Base-by-base conservation (phyloP, 1,140 invertebrate genomes). In the Temnothorax curvispinosus region DNA sequence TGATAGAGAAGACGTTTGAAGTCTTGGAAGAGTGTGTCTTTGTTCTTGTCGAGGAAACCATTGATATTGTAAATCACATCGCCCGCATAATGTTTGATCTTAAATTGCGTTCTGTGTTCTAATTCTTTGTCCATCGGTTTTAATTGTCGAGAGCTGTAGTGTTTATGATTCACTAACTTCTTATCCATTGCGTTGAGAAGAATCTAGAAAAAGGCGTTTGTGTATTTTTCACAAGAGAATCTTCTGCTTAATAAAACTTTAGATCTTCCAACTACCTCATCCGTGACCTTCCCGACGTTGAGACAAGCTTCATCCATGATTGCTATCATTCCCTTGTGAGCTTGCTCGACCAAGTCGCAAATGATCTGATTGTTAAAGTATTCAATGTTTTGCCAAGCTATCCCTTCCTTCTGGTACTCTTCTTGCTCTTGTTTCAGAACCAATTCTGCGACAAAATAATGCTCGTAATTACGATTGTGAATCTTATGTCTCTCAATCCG, bases 371-470 rank as follows among this genome's bases (percentile, higher is more conserved):
- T 99, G 96, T 97, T 99, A 94, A 99, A 99, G 95, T 99, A 99
- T 62, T 99, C 97, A 86, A 99, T 97, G 88, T 97, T 97, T 86
- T 98, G 96, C 98, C 98, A 99, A 85, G 97, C 97, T 91, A 99
- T 99, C 60, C 98, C 98, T 95, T 99, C 99, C 44, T 97, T 96
- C 87, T 97, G 96, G 92, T 99, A 99, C 93, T 99, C 99, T 94
- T 99, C 98, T 93, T 99, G 99, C 94, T 99, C 98, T 95, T 99
- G 98, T 93, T 99, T 99, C 60, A 99, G 95, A 9, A 99, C 99
- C 94, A 99, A 95, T 94, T 99, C 98, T 98, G 91, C 18, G 94
- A 94, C 86, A 92, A 87, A 52, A 86, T 75, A 27, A 27, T 27
- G 89, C 91, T 86, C 7, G 13, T n/a, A 65, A 76, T 77, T 54